These are phyloP conservation scores for Philhelius pedissequus DNA, from an alignment of 2,888 invertebrate species.

Conservation along the genomic window DNA sequence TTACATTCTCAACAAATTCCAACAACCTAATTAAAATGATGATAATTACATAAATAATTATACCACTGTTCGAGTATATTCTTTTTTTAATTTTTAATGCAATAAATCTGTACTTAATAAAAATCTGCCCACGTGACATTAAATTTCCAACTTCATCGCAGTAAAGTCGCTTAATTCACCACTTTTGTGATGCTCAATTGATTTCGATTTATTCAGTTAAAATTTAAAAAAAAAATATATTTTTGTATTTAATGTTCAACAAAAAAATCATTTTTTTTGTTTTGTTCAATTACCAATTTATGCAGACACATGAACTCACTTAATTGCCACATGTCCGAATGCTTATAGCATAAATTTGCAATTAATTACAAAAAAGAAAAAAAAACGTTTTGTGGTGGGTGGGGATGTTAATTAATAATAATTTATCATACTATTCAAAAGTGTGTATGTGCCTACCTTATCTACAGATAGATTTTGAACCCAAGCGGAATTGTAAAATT, in stretches of 20 bases:
- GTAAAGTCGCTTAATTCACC: background rate
- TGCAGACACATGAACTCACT: constrained; percentile 44
- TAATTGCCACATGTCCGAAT: constrained; percentile 9
- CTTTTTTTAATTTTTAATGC: too few relatives aligned
- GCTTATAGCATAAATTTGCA: constrained; percentile 24
- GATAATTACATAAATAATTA: too few relatives aligned
- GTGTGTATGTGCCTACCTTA: too few relatives aligned
- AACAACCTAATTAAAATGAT: too few relatives aligned
- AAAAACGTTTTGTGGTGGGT: background rate
- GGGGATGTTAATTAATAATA: background rate
- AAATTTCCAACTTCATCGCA: background rate
- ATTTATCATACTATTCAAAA: background rate
- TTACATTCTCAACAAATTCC: too few relatives aligned
- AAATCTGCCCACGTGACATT: background rate
- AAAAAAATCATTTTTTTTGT: background rate
- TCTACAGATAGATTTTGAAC: too few relatives aligned
- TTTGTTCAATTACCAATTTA: constrained; percentile 50
- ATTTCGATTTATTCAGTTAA: background rate
- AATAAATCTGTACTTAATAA: too few relatives aligned
- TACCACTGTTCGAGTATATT: too few relatives aligned
- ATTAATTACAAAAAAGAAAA: constrained; percentile 9
- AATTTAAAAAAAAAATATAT: too few relatives aligned
- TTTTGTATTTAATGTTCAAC: background rate
- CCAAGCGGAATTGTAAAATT: background rate
- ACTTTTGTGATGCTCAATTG: background rate